Evolutionary conservation across 2,888 invertebrate genomes (phyloP).

Genomic region (Drosophila suboccidentalis): DNA sequence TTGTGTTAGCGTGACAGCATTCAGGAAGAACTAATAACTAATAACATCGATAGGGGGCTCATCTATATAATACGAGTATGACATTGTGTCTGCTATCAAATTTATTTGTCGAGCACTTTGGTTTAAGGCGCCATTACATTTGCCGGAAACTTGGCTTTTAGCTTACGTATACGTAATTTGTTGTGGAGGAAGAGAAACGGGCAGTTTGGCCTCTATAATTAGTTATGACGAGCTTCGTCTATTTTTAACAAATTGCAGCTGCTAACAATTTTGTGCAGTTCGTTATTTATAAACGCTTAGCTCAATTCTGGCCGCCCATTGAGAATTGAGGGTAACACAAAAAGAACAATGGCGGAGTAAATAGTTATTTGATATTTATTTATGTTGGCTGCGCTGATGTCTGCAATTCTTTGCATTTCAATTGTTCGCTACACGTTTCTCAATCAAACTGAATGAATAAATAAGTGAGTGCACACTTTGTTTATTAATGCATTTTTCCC

Average conservation of each 20-base stretch:
- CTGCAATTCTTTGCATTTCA: slow-evolving; percentile 29
- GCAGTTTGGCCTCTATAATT: slow-evolving; percentile 31
- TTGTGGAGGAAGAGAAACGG: background rate
- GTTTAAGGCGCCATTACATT: slow-evolving; percentile 19
- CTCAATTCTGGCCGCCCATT: slow-evolving; percentile 17
- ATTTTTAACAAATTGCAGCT: slow-evolving; percentile 38
- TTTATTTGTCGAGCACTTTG: slow-evolving; percentile 35
- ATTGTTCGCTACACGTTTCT: slow-evolving; percentile 65
- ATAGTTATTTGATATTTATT: slow-evolving; percentile 35
- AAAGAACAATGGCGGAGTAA: background rate
- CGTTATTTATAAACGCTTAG: slow-evolving; percentile 57
- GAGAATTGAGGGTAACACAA: background rate
- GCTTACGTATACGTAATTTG: slow-evolving; percentile 25
- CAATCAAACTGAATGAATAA: slow-evolving; percentile 46
- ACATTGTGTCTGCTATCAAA: slow-evolving; percentile 41
- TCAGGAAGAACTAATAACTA: slow-evolving; percentile 7
- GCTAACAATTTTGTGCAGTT: slow-evolving; percentile 29
- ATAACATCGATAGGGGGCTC: slow-evolving; percentile 37
- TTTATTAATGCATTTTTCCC: slow-evolving; percentile 63
- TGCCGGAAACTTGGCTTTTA: slow-evolving; percentile 25
- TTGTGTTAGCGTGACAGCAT: slow-evolving; percentile 44
- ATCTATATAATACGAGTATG: slow-evolving; percentile 25
- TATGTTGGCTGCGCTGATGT: slow-evolving; percentile 37
- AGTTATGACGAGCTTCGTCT: slow-evolving; percentile 29
- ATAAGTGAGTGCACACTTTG: slow-evolving; percentile 46